Base-by-base conservation (phyloP, 2,113 vertebrate species). In the Patagioenas fasciata region DNA sequence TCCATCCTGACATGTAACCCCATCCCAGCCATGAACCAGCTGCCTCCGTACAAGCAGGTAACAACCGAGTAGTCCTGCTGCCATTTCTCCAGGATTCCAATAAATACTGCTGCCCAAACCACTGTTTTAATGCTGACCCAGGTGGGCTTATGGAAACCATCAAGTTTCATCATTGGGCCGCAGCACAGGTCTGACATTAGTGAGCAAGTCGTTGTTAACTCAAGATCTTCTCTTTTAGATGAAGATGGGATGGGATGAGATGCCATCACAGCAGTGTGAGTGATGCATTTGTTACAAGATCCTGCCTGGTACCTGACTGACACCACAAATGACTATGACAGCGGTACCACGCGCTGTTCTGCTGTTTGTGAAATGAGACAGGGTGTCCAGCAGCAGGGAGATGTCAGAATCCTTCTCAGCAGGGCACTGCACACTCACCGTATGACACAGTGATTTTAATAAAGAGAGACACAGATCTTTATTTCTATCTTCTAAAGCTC, bases 361-460 rank as follows among this genome's bases (percentile, higher is more conserved):
- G 71, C 58, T 36, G 18, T 40, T 47, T 28, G 15, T 91, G 80
- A 85, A 66, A 78, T n/a, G 29, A 34, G 16, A 4, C 34, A 11
- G 14, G 42, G 48, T 64, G 53, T 84, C 75, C 69, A 78, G 57
- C 85, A 96, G 80, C 60, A 74, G 34, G 80, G 15, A 88, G 40
- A 42, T n/a, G 44, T 60, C 91, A 87, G 32, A 66, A 64, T 57
- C 20, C 42, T 60, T 44, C 36, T 48, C 3, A 2, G 69, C 51
- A 78, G 56, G 48, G 10, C 0, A 5, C 65, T 24, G 28, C 2
- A 1, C 4, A 1, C 34, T 81, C 69, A n/a, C 32, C 0, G 0
- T 9, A 38, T 83, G 75, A 40, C 17, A 44, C 1, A 50, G 54
- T 61, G 67, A 81, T 95, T 79, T 56, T 86, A 84, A 88, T 32